phyloP scores from a whole-genome alignment of 1,140 invertebrate genomes.

The Rhysida immarginata region DNA sequence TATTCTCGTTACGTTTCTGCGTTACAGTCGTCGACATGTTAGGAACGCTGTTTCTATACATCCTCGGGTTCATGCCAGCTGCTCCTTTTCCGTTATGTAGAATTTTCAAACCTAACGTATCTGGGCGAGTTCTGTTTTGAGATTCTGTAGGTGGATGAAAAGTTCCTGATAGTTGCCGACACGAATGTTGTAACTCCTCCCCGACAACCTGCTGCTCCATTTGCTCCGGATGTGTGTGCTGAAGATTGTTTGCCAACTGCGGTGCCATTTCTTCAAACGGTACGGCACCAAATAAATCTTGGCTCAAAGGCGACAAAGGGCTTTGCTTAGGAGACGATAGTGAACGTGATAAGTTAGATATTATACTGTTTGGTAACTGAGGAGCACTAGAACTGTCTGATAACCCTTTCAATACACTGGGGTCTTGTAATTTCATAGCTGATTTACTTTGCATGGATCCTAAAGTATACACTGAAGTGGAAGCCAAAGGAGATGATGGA shows the following conservation, averaged over 20 bases:
- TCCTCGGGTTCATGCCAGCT: not conserved
- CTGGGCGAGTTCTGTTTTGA: not conserved
- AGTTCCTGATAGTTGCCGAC: not conserved
- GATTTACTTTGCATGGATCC: no score
- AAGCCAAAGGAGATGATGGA: no score
- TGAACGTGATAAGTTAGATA: no score
- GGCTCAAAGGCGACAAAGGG: conserved; percentile 8
- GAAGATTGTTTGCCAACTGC: not conserved
- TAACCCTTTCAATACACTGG: no score
- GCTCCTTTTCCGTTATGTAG: not conserved
- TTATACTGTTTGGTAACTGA: no score
- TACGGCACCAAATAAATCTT: conserved; percentile 44
- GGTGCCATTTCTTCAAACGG: conserved; percentile 38
- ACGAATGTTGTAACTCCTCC: not conserved
- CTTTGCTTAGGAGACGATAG: not conserved
- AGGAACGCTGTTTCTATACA: not conserved
- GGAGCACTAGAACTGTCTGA: no score
- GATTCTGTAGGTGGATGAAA: not conserved
- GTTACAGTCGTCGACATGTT: not conserved
- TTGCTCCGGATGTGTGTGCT: not conserved
- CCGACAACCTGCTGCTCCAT: not conserved
- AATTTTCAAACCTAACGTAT: not conserved
- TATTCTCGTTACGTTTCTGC: not conserved
- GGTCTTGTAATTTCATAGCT: no score
- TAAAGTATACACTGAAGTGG: no score